Percentiles rank a stretch among this genome's conserved stretches.
Conservation (phyloP, 2,888 invertebrate species). For the Drosophila birchii region DNA sequence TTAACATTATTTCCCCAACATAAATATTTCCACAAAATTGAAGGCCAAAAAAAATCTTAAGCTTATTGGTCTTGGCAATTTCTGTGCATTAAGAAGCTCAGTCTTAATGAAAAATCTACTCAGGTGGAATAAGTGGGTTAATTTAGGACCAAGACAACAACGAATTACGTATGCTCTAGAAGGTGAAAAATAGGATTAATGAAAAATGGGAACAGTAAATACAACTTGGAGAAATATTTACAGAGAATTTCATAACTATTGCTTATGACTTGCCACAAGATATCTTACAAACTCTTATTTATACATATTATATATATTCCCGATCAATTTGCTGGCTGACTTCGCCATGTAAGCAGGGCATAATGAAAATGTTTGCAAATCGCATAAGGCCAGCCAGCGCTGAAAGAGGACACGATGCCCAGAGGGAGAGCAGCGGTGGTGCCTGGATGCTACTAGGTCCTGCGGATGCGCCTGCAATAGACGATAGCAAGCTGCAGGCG, state of each 20-base stretch:
- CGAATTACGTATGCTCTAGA: neutral
- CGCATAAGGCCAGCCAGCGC: slow-evolving; percentile 48
- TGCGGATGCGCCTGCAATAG: slow-evolving; percentile 9
- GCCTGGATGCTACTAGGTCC: neutral
- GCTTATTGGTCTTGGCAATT: neutral
- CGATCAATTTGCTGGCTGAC: slow-evolving; percentile 22
- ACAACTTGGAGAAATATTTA: neutral
- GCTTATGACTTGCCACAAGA: neutral
- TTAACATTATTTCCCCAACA: neutral
- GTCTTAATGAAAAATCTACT: slow-evolving; percentile 1
- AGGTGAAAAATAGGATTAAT: neutral
- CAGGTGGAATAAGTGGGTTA: slow-evolving; percentile 3
- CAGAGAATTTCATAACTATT: neutral
- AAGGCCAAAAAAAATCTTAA: neutral
- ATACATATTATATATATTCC: slow-evolving; percentile 2
- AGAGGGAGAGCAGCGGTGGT: neutral
- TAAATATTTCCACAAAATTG: neutral
- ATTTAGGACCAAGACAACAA: neutral
- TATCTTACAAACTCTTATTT: no score
- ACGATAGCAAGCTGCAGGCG: neutral
- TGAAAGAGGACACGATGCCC: slow-evolving; percentile 8
- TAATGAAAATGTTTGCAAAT: slow-evolving; percentile 69
- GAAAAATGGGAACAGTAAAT: neutral
- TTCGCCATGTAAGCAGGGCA: slow-evolving; percentile 12
- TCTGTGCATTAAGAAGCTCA: neutral